Evolutionary conservation across 2,888 invertebrate genomes (phyloP).

Genomic region (Perithous albicinctus): DNA sequence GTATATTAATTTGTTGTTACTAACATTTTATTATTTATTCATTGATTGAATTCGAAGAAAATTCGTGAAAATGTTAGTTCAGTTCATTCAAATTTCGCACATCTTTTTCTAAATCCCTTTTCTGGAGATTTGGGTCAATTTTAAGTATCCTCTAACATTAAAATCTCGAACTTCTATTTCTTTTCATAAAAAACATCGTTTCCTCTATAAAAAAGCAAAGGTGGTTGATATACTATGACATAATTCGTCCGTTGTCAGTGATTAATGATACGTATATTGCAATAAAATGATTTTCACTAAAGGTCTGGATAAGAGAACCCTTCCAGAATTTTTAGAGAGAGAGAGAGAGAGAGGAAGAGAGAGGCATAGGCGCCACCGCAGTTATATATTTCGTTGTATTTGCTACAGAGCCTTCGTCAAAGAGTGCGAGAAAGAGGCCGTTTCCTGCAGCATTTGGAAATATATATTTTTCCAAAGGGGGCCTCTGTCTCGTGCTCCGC

Average conservation of each 20-base stretch:
- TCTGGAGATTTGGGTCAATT: too few relatives aligned
- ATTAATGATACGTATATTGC: slow-evolving; percentile 9
- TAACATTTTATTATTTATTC: too few relatives aligned
- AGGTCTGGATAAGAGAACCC: not conserved
- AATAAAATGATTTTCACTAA: slow-evolving; percentile 5
- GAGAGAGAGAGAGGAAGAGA: too few relatives aligned
- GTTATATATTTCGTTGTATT: slow-evolving; percentile 13
- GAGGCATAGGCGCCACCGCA: not conserved
- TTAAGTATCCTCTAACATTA: too few relatives aligned
- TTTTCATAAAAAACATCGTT: too few relatives aligned
- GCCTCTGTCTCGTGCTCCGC: slow-evolving; percentile 47
- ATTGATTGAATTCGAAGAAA: too few relatives aligned
- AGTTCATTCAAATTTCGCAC: too few relatives aligned
- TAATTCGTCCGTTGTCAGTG: slow-evolving; percentile 4
- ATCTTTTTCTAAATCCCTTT: too few relatives aligned
- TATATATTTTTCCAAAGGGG: slow-evolving; percentile 58
- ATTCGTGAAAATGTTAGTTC: too few relatives aligned
- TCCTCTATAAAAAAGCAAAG: too few relatives aligned
- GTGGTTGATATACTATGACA: too few relatives aligned
- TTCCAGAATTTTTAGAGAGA: not conserved
- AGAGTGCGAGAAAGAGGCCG: slow-evolving; percentile 30
- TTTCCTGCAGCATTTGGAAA: slow-evolving; percentile 56
- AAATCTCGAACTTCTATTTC: too few relatives aligned
- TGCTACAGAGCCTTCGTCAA: not conserved
- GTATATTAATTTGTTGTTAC: not conserved